A percentile compares a stretch with the other conserved stretches of the same genome.
These are phyloP conservation scores for Anguilla rostrata DNA, from an alignment of 2,113 vertebrate species.

Conservation along the genomic window DNA sequence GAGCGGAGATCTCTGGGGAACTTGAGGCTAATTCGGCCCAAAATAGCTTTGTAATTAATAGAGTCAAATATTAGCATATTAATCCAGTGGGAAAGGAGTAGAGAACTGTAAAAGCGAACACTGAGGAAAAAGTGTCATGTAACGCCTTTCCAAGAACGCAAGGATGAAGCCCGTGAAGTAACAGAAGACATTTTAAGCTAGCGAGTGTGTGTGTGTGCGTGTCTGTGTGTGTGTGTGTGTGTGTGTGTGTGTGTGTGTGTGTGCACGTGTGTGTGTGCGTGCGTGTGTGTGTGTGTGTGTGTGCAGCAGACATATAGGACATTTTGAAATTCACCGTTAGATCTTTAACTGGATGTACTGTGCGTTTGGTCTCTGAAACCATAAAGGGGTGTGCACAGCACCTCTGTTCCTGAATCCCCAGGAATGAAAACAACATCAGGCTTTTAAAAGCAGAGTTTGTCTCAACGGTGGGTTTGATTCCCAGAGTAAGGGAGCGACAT, in stretches of 20 bases:
- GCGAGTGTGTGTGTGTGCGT: background rate
- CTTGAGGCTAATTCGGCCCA: constrained; percentile 45
- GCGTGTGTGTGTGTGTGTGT: background rate
- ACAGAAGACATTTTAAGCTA: background rate
- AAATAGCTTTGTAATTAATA: constrained; percentile 71
- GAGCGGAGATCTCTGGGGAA: constrained; percentile 49
- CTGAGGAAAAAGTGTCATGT: constrained; percentile 17
- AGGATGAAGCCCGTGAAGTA: background rate
- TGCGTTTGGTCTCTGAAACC: too few species aligned
- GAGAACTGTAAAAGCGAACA: constrained; percentile 31
- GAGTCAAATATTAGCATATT: constrained; percentile 65
- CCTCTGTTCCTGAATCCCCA: background rate
- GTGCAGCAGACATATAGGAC: too few species aligned
- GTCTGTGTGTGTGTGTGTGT: background rate
- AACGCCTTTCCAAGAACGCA: background rate
- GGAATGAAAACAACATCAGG: background rate
- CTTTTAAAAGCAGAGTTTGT: too few species aligned
- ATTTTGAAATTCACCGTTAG: too few species aligned
- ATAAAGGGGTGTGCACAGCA: too few species aligned
- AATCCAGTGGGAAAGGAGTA: constrained; percentile 36
- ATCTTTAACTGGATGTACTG: too few species aligned
- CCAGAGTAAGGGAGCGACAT: background rate
- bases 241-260: background rate
- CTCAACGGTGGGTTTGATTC: too few species aligned
- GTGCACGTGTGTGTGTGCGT: background rate